phyloP scores from a whole-genome alignment of 2,888 invertebrate genomes.

The Perizoma flavofasciatum region DNA sequence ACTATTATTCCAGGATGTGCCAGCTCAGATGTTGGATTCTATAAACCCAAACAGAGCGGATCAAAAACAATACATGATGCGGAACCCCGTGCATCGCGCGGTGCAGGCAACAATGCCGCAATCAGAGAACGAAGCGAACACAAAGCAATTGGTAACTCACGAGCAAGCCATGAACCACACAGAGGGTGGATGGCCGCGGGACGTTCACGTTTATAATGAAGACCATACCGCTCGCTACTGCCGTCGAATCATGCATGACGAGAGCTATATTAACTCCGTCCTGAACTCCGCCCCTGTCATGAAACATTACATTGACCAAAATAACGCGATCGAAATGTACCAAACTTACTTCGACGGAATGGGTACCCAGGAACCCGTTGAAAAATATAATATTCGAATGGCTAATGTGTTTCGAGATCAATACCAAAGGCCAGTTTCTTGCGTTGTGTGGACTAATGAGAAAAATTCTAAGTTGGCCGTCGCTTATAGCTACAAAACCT shows the following conservation, averaged over 20 bases:
- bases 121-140: slow-evolving; percentile 84
- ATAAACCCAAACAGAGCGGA: slow-evolving; percentile 65
- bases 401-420: slow-evolving; percentile 88
- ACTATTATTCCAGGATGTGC: slow-evolving; percentile 71
- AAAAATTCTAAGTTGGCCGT: slow-evolving; percentile 85
- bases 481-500: slow-evolving; percentile 79
- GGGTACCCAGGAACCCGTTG: slow-evolving; percentile 75
- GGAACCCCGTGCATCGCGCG: slow-evolving; percentile 78
- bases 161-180: slow-evolving; percentile 88
- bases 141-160: slow-evolving; percentile 81
- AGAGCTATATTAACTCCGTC: slow-evolving; percentile 87
- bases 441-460: slow-evolving; percentile 89
- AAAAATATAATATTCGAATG: slow-evolving; percentile 83
- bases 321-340: slow-evolving; percentile 92
- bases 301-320: slow-evolving; percentile 88
- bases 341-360: slow-evolving; percentile 88
- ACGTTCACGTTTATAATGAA: slow-evolving; percentile 85
- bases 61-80: slow-evolving; percentile 72
- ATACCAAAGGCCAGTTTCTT: slow-evolving; percentile 77
- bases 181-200: slow-evolving; percentile 94
- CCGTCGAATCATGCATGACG: slow-evolving; percentile 92
- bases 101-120: slow-evolving; percentile 75
- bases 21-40: slow-evolving; percentile 70
- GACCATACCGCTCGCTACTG: slow-evolving; percentile 89
- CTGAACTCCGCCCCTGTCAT: slow-evolving; percentile 81